A percentile compares a stretch with the other conserved stretches of the same genome.
Evolutionary conservation across 1,140 invertebrate genomes (phyloP).

Genomic region (Asobara japonica): DNA sequence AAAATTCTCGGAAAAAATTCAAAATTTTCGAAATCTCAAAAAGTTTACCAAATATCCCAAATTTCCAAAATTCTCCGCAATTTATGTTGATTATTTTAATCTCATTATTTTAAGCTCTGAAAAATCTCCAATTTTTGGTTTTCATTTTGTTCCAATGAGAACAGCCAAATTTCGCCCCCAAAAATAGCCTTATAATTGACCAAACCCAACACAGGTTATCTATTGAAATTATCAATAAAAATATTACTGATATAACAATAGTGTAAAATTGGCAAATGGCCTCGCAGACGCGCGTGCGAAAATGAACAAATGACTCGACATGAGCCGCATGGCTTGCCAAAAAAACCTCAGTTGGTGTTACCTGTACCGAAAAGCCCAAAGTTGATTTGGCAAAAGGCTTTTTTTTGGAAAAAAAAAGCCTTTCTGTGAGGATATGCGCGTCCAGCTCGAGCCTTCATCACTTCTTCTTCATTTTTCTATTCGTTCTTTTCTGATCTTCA

Average conservation of each 20-base stretch:
- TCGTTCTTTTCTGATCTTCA: background rate
- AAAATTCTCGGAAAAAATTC: too few species aligned
- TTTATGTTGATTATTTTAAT: too few species aligned
- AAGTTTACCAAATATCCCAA: too few species aligned
- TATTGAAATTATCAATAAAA: too few species aligned
- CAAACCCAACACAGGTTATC: too few species aligned
- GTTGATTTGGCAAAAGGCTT: slow-evolving; percentile 65
- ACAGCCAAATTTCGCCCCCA: too few species aligned
- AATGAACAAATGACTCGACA: slow-evolving; percentile 69
- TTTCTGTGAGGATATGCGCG: slow-evolving; percentile 67
- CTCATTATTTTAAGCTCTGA: background rate
- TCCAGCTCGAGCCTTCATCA: slow-evolving; percentile 55
- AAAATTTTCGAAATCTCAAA: too few species aligned
- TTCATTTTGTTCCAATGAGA: too few species aligned
- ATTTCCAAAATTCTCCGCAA: too few species aligned
- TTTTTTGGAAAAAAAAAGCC: slow-evolving; percentile 51
- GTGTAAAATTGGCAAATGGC: slow-evolving; percentile 44
- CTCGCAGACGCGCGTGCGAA: slow-evolving; percentile 65
- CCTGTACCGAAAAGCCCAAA: slow-evolving; percentile 48
- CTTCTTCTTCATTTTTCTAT: background rate
- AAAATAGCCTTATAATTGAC: too few species aligned
- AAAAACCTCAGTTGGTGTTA: slow-evolving; percentile 58
- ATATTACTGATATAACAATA: background rate
- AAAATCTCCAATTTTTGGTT: background rate
- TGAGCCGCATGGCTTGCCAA: slow-evolving; percentile 67